phyloP scores from a whole-genome alignment of 2,797 vertebrate genomes.

The Hephaestus fuliginosus region DNA sequence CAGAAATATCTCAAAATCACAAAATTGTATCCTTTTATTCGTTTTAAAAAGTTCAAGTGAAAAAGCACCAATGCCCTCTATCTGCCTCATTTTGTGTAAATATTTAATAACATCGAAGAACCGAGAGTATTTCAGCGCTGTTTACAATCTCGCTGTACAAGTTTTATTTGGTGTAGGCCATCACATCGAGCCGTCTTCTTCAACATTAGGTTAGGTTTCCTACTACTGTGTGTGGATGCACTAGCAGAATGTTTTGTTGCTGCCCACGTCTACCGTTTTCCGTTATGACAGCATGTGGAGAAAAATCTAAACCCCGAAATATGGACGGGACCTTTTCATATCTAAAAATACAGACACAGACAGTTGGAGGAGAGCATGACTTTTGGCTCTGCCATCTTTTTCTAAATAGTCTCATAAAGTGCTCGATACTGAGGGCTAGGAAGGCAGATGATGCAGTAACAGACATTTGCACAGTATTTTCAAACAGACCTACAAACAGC shows the following conservation, averaged over 20 bases:
- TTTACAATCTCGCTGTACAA: background rate
- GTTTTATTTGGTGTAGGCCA: background rate
- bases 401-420: background rate
- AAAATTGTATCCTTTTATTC: too few species aligned
- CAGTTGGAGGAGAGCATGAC: background rate
- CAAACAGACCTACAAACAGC: conserved; percentile 24
- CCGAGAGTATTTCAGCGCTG: background rate
- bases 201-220: background rate
- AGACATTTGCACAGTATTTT: conserved; percentile 12
- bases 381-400: background rate
- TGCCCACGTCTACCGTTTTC: background rate
- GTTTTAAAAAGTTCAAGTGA: background rate
- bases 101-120: conserved; percentile 20
- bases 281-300: background rate
- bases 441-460: background rate
- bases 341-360: background rate
- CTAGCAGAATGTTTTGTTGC: background rate
- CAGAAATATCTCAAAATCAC: background rate
- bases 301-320: background rate
- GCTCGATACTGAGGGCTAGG: background rate
- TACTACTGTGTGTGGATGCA: background rate
- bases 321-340: background rate
- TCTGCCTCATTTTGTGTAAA: conserved; percentile 17
- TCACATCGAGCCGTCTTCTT: background rate
- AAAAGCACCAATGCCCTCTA: background rate